Evolutionary conservation across 2,113 vertebrate species (phyloP), one percentile per base, ranked within the genome.

Genomic region (Alosa alosa): DNA sequence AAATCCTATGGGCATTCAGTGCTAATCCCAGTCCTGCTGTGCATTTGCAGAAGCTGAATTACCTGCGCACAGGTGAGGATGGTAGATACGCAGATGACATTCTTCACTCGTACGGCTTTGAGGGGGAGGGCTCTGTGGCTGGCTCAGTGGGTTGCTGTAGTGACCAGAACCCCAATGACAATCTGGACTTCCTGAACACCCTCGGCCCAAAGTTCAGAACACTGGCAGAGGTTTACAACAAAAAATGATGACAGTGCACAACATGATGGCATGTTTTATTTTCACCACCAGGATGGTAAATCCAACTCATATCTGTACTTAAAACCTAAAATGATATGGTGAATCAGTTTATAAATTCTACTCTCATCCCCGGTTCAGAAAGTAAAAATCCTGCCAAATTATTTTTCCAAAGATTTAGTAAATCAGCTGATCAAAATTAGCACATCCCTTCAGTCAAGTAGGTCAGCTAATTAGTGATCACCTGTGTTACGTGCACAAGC

Each of bases 131-230:
- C 88, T 98, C 97, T 0, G 49, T 92, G 22, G 96, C 96, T 2
- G 96, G 96, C 78, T 98, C 97, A 0, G 94, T 98, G 47, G 97
- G 97, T 81, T 97, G 97, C 92, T 98, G 96, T 95, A 98, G 96
- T 55, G 95, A 97, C 81, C 88, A 91, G 31, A 95, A 90, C 78
- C 96, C 96, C 82, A 91, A 95, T 1, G 94, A 93, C 0, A 88
- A 92, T 88, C 93, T 97, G 50, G 96, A 97, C 89, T 98, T 98
- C 94, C 91, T 98, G 84, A 95, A 98, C 93, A 93, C 95, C 6
- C 94, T 98, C 60, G 97, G 97, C 86, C 96, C 97, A 47, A 98
- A 97, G 94, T 98, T 98, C 94, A 97, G 94, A 93, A 96, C 94
- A 57, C 94, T 98, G 82, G 96, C 96, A 91, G 95, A 95, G 57